Percentiles rank a stretch among this genome's conserved stretches.
These are phyloP conservation scores for Stichopus horrens DNA, from an alignment of 53 echinoderm and acorn worm species.

Conservation along the genomic window DNA sequence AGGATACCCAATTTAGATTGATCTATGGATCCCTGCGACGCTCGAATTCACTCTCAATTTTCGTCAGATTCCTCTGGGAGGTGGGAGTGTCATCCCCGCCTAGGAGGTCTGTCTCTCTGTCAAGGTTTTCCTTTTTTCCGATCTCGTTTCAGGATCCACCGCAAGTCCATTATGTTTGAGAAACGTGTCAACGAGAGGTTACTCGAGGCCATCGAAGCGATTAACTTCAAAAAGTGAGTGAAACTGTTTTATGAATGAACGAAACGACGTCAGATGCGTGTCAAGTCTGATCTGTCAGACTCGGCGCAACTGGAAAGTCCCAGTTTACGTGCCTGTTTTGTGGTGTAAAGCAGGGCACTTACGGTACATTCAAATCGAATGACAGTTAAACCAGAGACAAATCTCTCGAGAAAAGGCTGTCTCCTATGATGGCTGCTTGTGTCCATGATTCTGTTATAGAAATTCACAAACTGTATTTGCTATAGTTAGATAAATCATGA, in stretches of 20 bases:
- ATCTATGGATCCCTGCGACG: neutral
- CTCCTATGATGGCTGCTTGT: no score
- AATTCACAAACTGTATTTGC: no score
- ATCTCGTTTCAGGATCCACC: constrained; percentile 66
- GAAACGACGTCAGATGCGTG: no score
- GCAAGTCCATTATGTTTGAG: constrained; percentile 78
- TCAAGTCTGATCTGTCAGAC: no score
- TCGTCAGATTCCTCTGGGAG: neutral
- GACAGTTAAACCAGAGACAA: no score
- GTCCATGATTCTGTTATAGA: no score
- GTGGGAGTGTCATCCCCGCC: neutral
- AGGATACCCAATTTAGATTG: neutral
- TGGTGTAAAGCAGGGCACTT: no score
- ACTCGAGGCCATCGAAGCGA: constrained; percentile 94
- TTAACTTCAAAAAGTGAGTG: constrained; percentile 92
- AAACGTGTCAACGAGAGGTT: constrained; percentile 86
- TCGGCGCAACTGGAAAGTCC: no score
- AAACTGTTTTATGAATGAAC: neutral
- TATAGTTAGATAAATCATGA: no score
- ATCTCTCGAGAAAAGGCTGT: no score
- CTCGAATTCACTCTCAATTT: neutral
- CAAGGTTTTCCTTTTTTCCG: neutral
- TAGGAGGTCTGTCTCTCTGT: neutral
- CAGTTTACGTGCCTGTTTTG: no score
- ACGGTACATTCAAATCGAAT: no score